Conservation (phyloP, 2,113 vertebrate genomes). For the Lamprologus lemairii region DNA sequence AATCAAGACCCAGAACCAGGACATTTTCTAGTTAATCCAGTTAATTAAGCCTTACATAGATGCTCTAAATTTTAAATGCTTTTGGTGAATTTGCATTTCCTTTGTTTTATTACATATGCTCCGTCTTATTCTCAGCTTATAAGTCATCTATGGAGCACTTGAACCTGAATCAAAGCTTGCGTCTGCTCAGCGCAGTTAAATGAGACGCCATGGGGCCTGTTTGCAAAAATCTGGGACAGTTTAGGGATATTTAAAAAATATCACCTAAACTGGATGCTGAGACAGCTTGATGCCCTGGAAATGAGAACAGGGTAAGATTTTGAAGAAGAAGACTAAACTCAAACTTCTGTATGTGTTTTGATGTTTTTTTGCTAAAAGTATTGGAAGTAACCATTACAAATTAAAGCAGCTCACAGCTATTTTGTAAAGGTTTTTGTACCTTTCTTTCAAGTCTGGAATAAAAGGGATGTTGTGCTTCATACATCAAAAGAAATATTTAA, state of each 20-base stretch:
- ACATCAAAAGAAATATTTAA: neutral
- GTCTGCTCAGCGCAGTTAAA: fast-evolving
- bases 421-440: neutral
- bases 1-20: neutral
- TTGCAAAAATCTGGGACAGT: fast-evolving
- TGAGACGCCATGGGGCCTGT: neutral
- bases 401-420: neutral
- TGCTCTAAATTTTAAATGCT: neutral
- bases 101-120: neutral
- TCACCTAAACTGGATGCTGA: neutral
- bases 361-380: neutral
- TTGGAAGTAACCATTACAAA: neutral
- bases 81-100: neutral
- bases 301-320: neutral
- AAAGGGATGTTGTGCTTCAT: neutral
- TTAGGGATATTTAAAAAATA: fast-evolving
- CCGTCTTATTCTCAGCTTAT: fast-evolving
- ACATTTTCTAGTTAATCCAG: neutral
- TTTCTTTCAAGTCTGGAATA: neutral
- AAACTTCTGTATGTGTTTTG: neutral
- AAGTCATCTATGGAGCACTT: neutral
- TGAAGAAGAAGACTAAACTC: neutral
- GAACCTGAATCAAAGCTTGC: neutral
- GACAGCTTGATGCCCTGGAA: neutral
- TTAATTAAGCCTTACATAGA: neutral